Evolutionary conservation across 1,140 invertebrate species (phyloP), one percentile per base, ranked within the genome.

Genomic region (Ceratoteleas bidentatus): DNA sequence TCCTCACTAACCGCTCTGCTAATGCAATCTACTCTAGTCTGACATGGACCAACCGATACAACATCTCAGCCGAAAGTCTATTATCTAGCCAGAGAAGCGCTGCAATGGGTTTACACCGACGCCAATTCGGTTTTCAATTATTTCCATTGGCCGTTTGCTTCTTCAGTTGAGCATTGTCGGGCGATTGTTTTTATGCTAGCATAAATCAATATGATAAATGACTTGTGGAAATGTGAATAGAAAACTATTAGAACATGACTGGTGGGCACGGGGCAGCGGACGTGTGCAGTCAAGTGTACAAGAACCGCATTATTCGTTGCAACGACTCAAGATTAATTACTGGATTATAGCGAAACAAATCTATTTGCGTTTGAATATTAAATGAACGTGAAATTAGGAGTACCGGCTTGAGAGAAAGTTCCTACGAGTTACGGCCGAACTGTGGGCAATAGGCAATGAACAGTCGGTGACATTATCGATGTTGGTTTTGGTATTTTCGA

Each of bases 151-250:
- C n/a, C 49, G 15, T 40, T 36, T 68, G 73, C 73, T 68, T 76
- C 73, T 76, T 76, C 64, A 62, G 64, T 61, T 40, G 53, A 56
- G 6, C 49, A 50, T 43, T 69, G 70, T 77, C 43, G 58, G 43
- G 6, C 38, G 45, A 77, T 77, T 77, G 74, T 77, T 69, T 76
- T 77, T 64, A 77, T 64, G 65, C 32, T 56, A 50, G 62, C 58
- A 70, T 77, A 77, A 77, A 77, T 77, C 74, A 77, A 58, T 70
- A 77, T 69, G 74, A 77, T 70, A 50, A 77, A 77, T 60, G 74
- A 77, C 74, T 77, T 64, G 74, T 69, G 49, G 65, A 77, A 77
- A 77, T 70, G 43, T 77, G 74, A 77, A 77, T 77, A 77, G 74
- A 77, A 70, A 69, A 69, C 58, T 65, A 77, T 77, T 70, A 77